Base-by-base conservation (phyloP, 2,888 invertebrate genomes). In the Acanthosepion pharaonis region DNA sequence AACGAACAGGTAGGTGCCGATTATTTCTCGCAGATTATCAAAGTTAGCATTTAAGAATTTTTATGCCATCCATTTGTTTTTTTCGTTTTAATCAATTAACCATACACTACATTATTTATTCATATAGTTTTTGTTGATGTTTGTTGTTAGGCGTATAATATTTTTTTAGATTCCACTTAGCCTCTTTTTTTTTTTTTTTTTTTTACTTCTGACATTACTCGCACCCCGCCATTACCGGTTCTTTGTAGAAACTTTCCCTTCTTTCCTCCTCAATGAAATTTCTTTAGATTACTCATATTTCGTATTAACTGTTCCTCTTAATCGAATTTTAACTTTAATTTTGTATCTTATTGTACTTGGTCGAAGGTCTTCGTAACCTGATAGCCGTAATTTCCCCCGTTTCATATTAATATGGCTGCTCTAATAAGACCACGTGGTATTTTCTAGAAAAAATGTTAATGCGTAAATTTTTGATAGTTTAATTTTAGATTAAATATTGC, bases 381-480 rank as follows among this genome's bases (percentile, higher is more conserved):
- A 5, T 59, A 59, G 18, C 15, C 51, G 23, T 59, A 5, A 78
- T n/a, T 28, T 33, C 11, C 78, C 78, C 78, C 11, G 78, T 78
- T 78, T 78, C 28, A 78, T n/a, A 78, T n/a, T 78, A 78, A 78
- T 78, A 78, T n/a, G 78, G n/a, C n/a, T 11, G 78, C 78, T 78
- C 28, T 78, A 78, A 93, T 92, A 48, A 51, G 92, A 93, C 93
- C 93, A 93, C 93, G 93, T 93, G 93, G 93, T 93, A 93, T 93
- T 53, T 4, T n/a, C 78, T n/a, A 20, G 25, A 25, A 25, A 25
- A 25, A 92, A 49, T 93, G 51, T 93, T 93, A 93, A 93, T 93
- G 93, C 93, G 93, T 53, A 92, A 53, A n/a, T n/a, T 78, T 9
- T 78, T 9, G 5, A 78, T 33, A n/a, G 6, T 9, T n/a, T n/a